A percentile compares a stretch with the other conserved stretches of the same genome.
phyloP scores from a whole-genome alignment of 37 sponge, comb jelly and placozoan genomes.

The Oscarella lobularis region DNA sequence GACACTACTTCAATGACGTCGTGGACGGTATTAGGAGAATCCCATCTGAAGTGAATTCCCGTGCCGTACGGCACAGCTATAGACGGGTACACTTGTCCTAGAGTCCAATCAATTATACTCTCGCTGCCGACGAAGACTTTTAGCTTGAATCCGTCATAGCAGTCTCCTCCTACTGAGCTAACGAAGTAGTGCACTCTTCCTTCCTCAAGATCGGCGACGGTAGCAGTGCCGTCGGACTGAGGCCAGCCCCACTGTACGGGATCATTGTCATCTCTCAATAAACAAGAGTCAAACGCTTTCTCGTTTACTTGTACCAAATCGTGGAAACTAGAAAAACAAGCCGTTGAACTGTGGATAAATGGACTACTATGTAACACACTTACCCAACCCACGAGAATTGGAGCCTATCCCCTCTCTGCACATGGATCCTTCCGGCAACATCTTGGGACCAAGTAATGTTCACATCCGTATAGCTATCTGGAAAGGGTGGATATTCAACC shows the following conservation, averaged over 20 bases:
- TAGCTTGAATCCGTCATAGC: constrained; percentile 30
- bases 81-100: constrained; percentile 23
- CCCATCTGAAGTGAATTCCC: constrained; percentile 49
- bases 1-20: constrained; percentile 41
- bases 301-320: constrained; percentile 32
- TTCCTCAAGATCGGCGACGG: constrained; percentile 5
- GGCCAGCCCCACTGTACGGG: constrained; percentile 16
- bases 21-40: constrained; percentile 14
- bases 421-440: background rate
- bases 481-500: background rate
- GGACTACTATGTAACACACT: constrained; percentile 1
- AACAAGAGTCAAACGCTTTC: constrained; percentile 37
- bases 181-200: constrained; percentile 49
- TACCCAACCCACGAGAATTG: constrained; percentile 50
- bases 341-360: too few relatives aligned
- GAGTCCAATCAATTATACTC: constrained; percentile 25
- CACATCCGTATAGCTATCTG: background rate
- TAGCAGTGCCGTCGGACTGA: constrained; percentile 4
- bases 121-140: constrained; percentile 36
- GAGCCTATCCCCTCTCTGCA: constrained; percentile 6
- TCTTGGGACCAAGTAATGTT: constrained; percentile 21
- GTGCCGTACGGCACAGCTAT: constrained; percentile 33
- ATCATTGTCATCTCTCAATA: too few relatives aligned
- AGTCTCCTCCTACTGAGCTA: constrained; percentile 33
- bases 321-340: too few relatives aligned